Base-by-base conservation (phyloP, 2,113 vertebrate genomes). In the Spilogale gracilis region DNA sequence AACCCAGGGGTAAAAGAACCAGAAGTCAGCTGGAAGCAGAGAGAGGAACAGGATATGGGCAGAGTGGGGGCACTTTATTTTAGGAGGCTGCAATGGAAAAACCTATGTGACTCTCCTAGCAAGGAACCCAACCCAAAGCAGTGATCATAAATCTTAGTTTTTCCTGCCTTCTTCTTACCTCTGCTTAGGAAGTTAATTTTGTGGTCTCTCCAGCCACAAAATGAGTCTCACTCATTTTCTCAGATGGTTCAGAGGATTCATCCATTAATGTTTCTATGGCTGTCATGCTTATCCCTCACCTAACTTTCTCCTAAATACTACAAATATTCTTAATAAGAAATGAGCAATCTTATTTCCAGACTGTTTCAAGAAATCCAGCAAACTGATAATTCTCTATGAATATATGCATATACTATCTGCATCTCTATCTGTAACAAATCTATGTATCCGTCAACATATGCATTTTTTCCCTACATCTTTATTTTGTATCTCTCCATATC, bases 1-100 rank as follows among this genome's bases (percentile, higher is more conserved):
- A 38, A 8, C 12, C 50, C 67, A 23, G 16, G 5, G 14, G 48
- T 3, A 3, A 20, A 23, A 11, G 94, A 91, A 21, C 38, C 1
- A 0, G 71, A 32, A 23, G 30, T 0, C 0, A 9, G 16, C 21
- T 1, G 23, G 71, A 20, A 8, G 12, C 9, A 1, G 58, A 58
- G 63, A 43, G 17, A 38, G 71, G 86, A 43, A 4, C 27, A 48
- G 13, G 13, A 27, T 18, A 6, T 17, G 0, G 9, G 14, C 11
- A 2, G 27, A 21, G 52, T 5, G 7, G 6, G 18, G 48, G 14
- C 1, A 2, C 43, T 3, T 16, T 7, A 9, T 20, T 60, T 52
- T 12, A 60, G 30, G 60, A 60, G 81, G 10, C 1, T 10, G 32
- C 13, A 48, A n/a, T 27, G 79, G 63, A 84, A 50, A 45, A 71